Base-by-base conservation (phyloP, 2,888 invertebrate species). In the Spicauda simplicius region DNA sequence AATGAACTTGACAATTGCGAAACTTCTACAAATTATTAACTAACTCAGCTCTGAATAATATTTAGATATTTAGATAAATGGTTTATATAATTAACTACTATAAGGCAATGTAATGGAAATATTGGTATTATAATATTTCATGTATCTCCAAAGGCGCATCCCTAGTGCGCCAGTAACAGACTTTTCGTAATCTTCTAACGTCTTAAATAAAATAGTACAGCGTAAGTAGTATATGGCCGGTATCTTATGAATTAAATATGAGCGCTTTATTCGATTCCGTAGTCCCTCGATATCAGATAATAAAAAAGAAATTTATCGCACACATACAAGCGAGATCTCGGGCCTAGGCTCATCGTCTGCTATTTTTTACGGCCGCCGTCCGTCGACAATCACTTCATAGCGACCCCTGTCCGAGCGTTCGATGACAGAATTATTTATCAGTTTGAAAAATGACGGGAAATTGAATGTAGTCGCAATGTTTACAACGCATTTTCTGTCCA, bases 371-470 rank as follows among this genome's bases (percentile, higher is more conserved):
- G 85, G 83, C 81, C 84, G 85, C 86, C 87, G 88, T 89, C 90
- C 86, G 89, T 86, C 91, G 90, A 87, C 91, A 91, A 92, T 92
- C 92, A 91, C 91, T 93, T 93, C 92, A 92, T 92, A 92, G 87
- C 87, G 89, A 92, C 93, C 91, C 92, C 91, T 91, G 93, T 91
- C 92, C 93, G 88, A 92, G 85, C 86, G 86, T 88, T 88, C 93
- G 92, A 92, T 91, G 92, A 93, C 93, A 92, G 93, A 93, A 93
- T 93, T 93, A 93, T 93, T 93, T 93, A 93, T 93, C 93, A 93
- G 93, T 92, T 93, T 93, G 93, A 93, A 93, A 93, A 93, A 93
- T 93, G 93, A 93, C 93, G 91, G 91, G 93, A 93, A 93, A 93
- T 93, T 93, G 93, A 93, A 93, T 93, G 93, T 93, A 93, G 90